Percentiles rank a stretch among this genome's conserved stretches.
phyloP scores from a whole-genome alignment of 1,140 invertebrate genomes.

The Trachymyrmex septentrionalis region DNA sequence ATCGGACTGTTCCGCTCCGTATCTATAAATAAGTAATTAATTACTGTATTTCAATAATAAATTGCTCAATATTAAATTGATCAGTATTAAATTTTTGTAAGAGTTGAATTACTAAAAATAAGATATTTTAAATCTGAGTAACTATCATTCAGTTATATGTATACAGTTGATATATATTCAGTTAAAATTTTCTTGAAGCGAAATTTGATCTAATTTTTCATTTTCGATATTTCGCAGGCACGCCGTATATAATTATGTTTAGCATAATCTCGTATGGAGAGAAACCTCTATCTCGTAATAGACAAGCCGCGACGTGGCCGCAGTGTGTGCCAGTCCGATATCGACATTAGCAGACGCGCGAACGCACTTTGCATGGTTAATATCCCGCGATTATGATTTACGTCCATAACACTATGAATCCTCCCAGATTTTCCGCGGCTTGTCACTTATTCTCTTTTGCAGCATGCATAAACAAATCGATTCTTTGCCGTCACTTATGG shows the following conservation, averaged over 20 bases:
- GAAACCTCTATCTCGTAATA: not conserved
- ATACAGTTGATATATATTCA: not conserved
- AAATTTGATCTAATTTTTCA: not conserved
- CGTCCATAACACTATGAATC: not conserved
- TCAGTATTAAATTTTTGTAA: too few species aligned
- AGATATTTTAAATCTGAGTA: not conserved
- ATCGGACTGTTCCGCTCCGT: too few species aligned
- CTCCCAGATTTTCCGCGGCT: not conserved
- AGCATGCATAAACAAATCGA: not conserved
- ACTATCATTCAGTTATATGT: not conserved
- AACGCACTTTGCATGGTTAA: constrained; percentile 62
- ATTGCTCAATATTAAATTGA: too few species aligned
- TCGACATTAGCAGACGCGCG: constrained; percentile 61
- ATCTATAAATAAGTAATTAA: too few species aligned
- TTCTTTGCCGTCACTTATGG: not conserved
- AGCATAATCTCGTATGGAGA: constrained; percentile 42
- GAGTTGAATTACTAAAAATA: not conserved
- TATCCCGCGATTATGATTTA: constrained; percentile 57
- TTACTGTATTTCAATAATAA: too few species aligned
- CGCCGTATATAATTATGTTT: constrained; percentile 10
- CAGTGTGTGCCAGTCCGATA: constrained; percentile 52
- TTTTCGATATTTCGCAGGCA: not conserved
- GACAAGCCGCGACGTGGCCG: not conserved
- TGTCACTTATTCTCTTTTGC: not conserved
- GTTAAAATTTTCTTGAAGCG: not conserved